These are phyloP conservation scores for Nothobranchius furzeri DNA, from an alignment of 2,113 vertebrate genomes.

Conservation along the genomic window DNA sequence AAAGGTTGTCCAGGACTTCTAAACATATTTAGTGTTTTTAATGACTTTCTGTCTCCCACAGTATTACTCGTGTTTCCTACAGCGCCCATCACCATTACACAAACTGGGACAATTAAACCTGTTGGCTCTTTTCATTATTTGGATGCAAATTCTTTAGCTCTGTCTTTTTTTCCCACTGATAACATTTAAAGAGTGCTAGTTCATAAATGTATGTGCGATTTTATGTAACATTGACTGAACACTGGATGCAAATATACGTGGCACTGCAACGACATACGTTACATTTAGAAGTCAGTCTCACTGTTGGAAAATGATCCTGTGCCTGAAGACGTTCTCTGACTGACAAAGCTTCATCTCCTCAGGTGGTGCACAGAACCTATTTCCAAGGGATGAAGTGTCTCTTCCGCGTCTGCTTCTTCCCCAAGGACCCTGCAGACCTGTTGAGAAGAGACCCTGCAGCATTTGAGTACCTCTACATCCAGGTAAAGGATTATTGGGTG, in stretches of 20 bases:
- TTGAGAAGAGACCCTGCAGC: conserved; percentile 92
- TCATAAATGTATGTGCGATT: background rate
- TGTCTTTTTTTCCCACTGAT: background rate
- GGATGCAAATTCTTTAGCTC: background rate
- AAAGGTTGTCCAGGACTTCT: too few species aligned
- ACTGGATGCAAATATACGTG: background rate
- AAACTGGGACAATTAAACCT: too few species aligned
- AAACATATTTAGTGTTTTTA: too few species aligned
- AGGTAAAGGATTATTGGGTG: conserved; percentile 77
- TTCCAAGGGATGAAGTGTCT: conserved; percentile 98
- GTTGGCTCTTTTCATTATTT: background rate
- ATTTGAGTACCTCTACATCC: conserved; percentile 98
- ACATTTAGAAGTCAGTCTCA: conserved; percentile 13
- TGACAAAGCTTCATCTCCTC: conserved; percentile 35
- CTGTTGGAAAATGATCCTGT: background rate
- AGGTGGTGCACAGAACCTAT: conserved; percentile 99
- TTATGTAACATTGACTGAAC: background rate
- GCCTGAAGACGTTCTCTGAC: conserved; percentile 10
- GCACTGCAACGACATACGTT: background rate
- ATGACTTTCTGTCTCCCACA: too few species aligned
- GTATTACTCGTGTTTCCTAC: too few species aligned
- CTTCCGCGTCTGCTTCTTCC: conserved; percentile 97
- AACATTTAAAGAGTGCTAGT: background rate
- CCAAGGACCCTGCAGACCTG: conserved; percentile 95
- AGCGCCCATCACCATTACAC: too few species aligned